Percentiles rank a stretch among this genome's conserved stretches.
Conservation (phyloP, 2,888 invertebrate genomes). For the Ischnura elegans region DNA sequence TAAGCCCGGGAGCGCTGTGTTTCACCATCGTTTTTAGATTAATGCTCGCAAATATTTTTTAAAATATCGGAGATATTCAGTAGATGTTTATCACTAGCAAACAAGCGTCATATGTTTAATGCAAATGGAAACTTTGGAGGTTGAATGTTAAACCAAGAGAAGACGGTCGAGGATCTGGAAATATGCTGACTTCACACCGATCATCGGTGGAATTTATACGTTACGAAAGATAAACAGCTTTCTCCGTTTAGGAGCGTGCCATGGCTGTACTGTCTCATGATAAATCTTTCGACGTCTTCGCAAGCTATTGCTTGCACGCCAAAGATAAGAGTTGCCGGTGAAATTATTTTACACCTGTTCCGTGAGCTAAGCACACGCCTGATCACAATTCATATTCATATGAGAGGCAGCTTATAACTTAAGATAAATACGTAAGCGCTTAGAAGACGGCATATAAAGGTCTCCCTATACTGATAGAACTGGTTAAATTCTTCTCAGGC, state of each 20-base stretch:
- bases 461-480: too few species aligned
- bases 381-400: constrained; percentile 21
- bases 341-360: constrained; percentile 31
- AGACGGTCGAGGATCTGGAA: background rate
- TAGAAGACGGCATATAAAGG: too few species aligned
- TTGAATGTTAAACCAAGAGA: background rate
- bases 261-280: background rate
- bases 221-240: constrained; percentile 38
- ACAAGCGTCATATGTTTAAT: constrained; percentile 44
- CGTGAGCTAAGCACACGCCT: background rate
- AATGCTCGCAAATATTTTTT: constrained; percentile 47
- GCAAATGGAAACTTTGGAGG: constrained; percentile 29
- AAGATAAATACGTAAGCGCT: background rate
- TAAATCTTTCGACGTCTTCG: constrained; percentile 14
- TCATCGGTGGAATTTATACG: constrained; percentile 5
- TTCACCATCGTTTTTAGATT: constrained; percentile 28
- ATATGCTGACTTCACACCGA: constrained; percentile 31
- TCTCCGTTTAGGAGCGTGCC: constrained; percentile 25
- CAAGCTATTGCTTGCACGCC: background rate
- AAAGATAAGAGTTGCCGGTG: background rate
- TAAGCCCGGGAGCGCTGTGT: constrained; percentile 36
- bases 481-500: too few species aligned
- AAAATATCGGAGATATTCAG: background rate
- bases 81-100: constrained; percentile 39
- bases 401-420: background rate